phyloP scores from a whole-genome alignment of 2,797 vertebrate species.

The Cynodonichthys magdalenae region DNA sequence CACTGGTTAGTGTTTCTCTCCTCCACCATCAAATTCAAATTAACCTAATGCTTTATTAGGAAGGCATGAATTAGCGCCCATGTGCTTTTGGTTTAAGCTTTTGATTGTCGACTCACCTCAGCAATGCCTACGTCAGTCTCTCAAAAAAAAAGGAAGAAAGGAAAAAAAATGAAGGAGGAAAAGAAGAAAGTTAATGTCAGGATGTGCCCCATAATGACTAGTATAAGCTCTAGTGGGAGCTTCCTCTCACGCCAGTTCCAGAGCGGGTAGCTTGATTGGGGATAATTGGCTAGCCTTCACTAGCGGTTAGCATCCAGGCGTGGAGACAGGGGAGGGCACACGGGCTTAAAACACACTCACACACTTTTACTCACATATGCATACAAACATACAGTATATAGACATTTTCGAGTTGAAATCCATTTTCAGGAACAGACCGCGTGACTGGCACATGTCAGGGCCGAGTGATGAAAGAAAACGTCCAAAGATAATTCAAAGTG shows the following conservation, averaged over 20 bases:
- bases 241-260: constrained; percentile 79
- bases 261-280: constrained; percentile 83
- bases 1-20: constrained; percentile 51
- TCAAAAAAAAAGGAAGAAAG: constrained; percentile 11
- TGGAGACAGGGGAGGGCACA: constrained; percentile 73
- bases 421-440: constrained; percentile 43
- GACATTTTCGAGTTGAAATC: constrained; percentile 48
- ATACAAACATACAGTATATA: constrained; percentile 23
- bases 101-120: constrained; percentile 69
- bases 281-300: constrained; percentile 83
- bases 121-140: constrained; percentile 39
- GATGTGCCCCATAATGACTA: constrained; percentile 84
- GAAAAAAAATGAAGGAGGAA: constrained; percentile 55
- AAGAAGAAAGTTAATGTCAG: constrained; percentile 82
- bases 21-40: constrained; percentile 56
- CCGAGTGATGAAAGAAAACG: constrained; percentile 47
- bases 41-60: constrained; percentile 72
- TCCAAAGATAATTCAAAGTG: constrained; percentile 45
- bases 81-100: constrained; percentile 78
- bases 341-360: constrained; percentile 60
- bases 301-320: constrained; percentile 79
- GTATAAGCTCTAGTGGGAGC: constrained; percentile 82
- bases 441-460: constrained; percentile 44
- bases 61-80: constrained; percentile 70
- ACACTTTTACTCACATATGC: constrained; percentile 29